Evolutionary conservation across 1,140 invertebrate species (phyloP), one percentile per base, ranked within the genome.

Genomic region (Alviniconcha marisindica): DNA sequence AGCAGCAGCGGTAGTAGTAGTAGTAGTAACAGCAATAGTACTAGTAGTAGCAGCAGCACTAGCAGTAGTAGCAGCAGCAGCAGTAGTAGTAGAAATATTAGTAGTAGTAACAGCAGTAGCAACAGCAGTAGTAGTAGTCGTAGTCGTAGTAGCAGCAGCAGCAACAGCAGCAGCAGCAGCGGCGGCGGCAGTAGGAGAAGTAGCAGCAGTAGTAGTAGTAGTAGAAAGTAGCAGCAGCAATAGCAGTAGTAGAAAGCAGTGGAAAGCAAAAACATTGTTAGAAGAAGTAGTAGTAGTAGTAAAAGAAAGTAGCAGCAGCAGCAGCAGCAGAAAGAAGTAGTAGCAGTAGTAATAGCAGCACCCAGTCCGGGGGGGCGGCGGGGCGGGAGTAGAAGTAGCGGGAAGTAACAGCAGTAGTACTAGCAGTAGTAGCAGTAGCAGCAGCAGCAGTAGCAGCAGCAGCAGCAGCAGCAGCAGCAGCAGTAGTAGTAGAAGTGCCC

Each of bases 81-180:
- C 60, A 60, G 77, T 60, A 60, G 77, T 80, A 60, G 15, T 80
- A 80, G 54, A 60, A 80, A 54, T 60, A 80, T 1, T 80, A 80
- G 77, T 60, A 80, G 77, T 80, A 60, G 77, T 80, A 60, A 54
- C 60, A 80, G 77, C 60, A 80, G 77, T 80, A 80, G 77, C 33
- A 60, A 54, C 7, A 80, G 77, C n/a, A 80, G 54, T 63, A 31
- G 51, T 40, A 31, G 51, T 80, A 60, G n/a, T 80, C 18, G 77
- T 80, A n/a, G 77, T 80, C 18, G 77, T 60, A 60, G 77, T 80
- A 60, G 77, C 51, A 78, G 77, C 60, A 60, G 77, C 33, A 21
- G 77, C 14, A 60, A 54, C 36, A 60, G 42, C 18, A 33, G 42
- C 31, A n/a, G 76, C 18, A 77, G 28, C n/a, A 51, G 76, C 28